phyloP scores from a whole-genome alignment of 2,888 invertebrate species.

The Aspidiotus rigidus region DNA sequence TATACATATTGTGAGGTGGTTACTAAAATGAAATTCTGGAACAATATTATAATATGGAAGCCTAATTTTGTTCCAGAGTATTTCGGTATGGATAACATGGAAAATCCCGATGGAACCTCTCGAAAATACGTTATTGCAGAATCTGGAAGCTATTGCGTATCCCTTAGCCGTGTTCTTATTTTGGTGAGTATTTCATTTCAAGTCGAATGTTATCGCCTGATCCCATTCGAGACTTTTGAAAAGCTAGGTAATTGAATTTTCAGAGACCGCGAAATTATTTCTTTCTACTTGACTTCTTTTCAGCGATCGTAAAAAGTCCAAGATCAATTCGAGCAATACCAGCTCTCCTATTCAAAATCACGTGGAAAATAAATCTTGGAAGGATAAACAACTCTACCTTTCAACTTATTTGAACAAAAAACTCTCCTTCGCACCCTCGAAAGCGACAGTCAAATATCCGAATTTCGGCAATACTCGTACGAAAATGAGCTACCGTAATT shows the following conservation, averaged over 20 bases:
- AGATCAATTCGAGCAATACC: neutral
- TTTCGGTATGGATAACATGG: conserved; percentile 45
- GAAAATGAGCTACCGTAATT: conserved; percentile 22
- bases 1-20: neutral
- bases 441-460: conserved; percentile 19
- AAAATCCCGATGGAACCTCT: conserved; percentile 47
- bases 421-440: neutral
- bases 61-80: conserved; percentile 32
- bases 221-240: too few species aligned
- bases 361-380: neutral
- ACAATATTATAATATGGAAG: neutral
- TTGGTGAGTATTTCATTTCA: conserved; percentile 34
- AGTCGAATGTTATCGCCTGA: neutral
- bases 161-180: conserved; percentile 38
- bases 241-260: too few species aligned
- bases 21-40: neutral
- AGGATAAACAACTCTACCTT: conserved; percentile 14
- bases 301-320: conserved; percentile 15
- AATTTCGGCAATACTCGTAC: conserved; percentile 12
- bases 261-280: too few species aligned
- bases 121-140: conserved; percentile 50
- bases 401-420: conserved; percentile 16
- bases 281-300: neutral
- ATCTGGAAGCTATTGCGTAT: conserved; percentile 40
- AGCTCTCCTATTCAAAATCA: conserved; percentile 18